These are phyloP conservation scores for Urocyon cinereoargenteus DNA, from an alignment of 2,797 vertebrate species.

Conservation along the genomic window DNA sequence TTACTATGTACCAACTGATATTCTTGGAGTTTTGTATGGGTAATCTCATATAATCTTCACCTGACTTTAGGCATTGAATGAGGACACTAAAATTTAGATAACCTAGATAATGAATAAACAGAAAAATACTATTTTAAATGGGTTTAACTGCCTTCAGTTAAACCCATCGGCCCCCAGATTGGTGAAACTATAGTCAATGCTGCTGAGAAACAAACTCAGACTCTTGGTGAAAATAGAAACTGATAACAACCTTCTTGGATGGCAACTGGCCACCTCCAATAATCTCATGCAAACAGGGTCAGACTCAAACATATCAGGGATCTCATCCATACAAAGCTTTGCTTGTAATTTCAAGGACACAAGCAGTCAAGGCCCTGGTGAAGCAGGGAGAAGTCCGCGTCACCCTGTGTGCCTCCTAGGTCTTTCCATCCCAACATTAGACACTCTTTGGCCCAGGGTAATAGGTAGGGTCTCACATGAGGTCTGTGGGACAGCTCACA, in stretches of 20 bases:
- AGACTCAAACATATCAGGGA: not conserved
- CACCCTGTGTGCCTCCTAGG: no score
- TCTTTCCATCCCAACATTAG: not conserved
- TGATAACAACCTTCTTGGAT: not conserved
- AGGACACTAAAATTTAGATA: not conserved
- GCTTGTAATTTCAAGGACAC: not conserved
- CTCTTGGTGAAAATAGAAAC: not conserved
- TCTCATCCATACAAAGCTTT: not conserved
- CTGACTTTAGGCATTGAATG: not conserved
- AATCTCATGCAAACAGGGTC: not conserved
- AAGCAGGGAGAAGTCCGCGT: not conserved
- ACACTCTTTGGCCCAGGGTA: not conserved
- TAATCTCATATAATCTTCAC: not conserved
- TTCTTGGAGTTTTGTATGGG: not conserved
- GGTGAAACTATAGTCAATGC: not conserved
- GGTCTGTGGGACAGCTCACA: not conserved
- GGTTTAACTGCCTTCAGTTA: not conserved
- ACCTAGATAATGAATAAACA: not conserved
- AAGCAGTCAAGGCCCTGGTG: not conserved
- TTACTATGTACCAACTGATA: not conserved
- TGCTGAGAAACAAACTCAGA: not conserved
- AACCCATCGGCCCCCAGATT: not conserved
- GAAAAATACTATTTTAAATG: not conserved
- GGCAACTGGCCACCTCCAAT: not conserved
- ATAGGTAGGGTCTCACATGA: not conserved